Percentiles rank a stretch among this genome's conserved stretches.
phyloP scores from a whole-genome alignment of 2,888 invertebrate species.

The Leptinotarsa peninsularis region DNA sequence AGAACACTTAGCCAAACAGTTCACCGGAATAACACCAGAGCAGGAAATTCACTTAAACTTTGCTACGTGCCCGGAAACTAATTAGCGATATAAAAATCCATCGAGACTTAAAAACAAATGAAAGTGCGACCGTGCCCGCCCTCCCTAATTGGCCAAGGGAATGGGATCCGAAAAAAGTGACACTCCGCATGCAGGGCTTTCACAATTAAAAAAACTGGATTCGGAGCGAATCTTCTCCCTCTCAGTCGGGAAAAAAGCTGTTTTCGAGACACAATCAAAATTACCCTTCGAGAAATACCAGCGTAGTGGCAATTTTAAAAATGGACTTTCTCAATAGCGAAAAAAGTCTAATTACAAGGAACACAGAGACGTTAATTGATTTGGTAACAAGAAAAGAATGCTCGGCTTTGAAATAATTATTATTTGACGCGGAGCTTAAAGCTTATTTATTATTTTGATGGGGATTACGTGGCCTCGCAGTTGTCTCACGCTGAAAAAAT shows the following conservation, averaged over 20 bases:
- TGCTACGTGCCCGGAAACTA: conserved; percentile 65
- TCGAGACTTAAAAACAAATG: conserved; percentile 65
- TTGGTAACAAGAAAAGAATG: conserved; percentile 65
- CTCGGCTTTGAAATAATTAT: conserved; percentile 55
- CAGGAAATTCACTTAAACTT: conserved; percentile 42
- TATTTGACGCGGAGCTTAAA: conserved; percentile 55
- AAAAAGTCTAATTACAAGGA: conserved; percentile 66
- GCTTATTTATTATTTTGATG: conserved; percentile 62
- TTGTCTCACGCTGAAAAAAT: conserved; percentile 21
- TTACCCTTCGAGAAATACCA: conserved; percentile 62
- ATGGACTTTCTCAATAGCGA: conserved; percentile 65
- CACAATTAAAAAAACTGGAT: conserved; percentile 58
- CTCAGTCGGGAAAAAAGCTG: conserved; percentile 49
- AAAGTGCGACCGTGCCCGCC: conserved; percentile 58
- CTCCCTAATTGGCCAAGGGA: conserved; percentile 42
- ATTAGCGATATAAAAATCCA: conserved; percentile 68
- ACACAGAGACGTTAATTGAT: conserved; percentile 66
- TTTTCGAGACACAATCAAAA: conserved; percentile 61
- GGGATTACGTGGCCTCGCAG: conserved; percentile 52
- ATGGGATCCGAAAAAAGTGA: conserved; percentile 59
- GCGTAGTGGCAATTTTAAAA: conserved; percentile 64
- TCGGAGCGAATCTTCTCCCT: conserved; percentile 47
- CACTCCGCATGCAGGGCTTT: conserved; percentile 63
- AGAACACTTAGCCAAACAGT: background rate
- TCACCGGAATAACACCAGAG: conserved; percentile 15